These are phyloP conservation scores for Heterochromis multidens DNA, from an alignment of 2,113 vertebrate species.

Conservation along the genomic window DNA sequence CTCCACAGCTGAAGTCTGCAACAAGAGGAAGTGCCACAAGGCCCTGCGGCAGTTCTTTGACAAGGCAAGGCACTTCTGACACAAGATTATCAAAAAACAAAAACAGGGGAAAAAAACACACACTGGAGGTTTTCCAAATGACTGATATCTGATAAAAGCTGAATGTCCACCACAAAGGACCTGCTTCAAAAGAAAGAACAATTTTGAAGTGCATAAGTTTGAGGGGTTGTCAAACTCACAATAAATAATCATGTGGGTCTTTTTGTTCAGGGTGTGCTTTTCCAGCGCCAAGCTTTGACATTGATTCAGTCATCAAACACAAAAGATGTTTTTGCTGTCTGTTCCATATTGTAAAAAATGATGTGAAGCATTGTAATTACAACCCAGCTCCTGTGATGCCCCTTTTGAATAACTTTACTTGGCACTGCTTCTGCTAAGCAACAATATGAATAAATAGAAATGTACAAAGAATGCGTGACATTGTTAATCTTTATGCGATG, in stretches of 20 bases:
- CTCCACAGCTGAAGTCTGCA: constrained; percentile 91
- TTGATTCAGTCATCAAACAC: constrained; percentile 39
- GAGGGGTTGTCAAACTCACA: constrained; percentile 21
- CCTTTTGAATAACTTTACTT: neutral
- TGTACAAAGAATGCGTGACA: neutral
- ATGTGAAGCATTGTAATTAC: constrained; percentile 29
- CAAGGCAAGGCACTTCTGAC: constrained; percentile 75
- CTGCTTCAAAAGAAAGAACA: neutral
- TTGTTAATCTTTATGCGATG: neutral
- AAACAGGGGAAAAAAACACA: neutral
- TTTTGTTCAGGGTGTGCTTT: constrained; percentile 7
- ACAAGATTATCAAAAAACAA: neutral
- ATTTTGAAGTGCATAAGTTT: constrained; percentile 18
- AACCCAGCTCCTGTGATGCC: neutral
- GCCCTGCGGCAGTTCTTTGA: constrained; percentile 97
- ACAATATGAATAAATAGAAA: neutral
- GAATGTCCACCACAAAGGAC: neutral
- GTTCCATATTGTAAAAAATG: neutral
- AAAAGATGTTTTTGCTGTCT: constrained; percentile 28
- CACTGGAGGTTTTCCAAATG: constrained; percentile 1
- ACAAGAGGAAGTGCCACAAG: constrained; percentile 97
- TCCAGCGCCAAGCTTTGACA: neutral
- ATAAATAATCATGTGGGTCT: constrained; percentile 17
- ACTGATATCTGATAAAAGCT: constrained; percentile 23
- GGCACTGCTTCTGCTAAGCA: neutral